phyloP scores from a whole-genome alignment of 2,888 invertebrate genomes.

The Euzophera pinguis region DNA sequence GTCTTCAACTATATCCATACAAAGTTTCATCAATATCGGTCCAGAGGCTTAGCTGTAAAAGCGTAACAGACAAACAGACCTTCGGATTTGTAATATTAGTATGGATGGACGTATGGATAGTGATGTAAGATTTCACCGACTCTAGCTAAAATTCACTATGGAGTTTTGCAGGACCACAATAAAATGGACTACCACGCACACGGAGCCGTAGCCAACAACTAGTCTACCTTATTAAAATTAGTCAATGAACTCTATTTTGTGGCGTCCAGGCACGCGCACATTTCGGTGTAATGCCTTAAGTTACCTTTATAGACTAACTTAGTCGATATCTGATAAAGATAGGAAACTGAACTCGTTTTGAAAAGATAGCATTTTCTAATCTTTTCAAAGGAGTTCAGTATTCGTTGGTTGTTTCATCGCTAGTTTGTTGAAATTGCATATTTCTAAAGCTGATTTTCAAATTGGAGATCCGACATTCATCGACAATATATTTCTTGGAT shows the following conservation, averaged over 20 bases:
- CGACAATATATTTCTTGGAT: no score
- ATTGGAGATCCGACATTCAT: no score
- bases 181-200: not conserved
- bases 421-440: not conserved
- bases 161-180: no score
- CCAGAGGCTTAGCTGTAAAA: no score
- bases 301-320: conserved; percentile 3
- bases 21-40: no score
- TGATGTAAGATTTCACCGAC: no score
- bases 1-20: no score
- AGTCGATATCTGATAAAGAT: conserved; percentile 4
- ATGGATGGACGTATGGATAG: no score
- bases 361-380: conserved; percentile 4
- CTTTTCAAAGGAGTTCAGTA: not conserved
- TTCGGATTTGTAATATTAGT: no score
- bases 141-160: no score
- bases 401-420: not conserved
- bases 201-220: not conserved
- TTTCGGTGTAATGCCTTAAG: not conserved
- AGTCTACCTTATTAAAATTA: not conserved
- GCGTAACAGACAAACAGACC: no score
- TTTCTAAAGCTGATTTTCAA: not conserved
- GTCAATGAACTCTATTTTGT: not conserved
- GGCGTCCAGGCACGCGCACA: not conserved
- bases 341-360: not conserved